Conservation (phyloP, 1,140 invertebrate genomes). For the Trachelipus rathkii region DNA sequence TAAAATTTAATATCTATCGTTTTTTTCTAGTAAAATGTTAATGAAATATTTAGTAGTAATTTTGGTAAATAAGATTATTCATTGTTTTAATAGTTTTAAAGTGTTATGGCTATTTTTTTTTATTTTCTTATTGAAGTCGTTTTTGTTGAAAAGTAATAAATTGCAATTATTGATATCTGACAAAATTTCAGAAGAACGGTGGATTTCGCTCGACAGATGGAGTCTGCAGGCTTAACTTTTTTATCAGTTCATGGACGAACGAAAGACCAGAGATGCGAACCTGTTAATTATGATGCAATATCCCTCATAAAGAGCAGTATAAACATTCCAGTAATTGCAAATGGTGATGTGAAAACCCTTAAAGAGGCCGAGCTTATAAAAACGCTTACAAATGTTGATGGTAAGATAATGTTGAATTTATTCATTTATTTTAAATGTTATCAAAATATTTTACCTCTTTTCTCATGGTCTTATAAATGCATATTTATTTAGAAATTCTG, state of each 20-base stretch:
- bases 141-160: too few relatives aligned
- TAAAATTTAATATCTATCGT: too few relatives aligned
- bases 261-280: conserved; percentile 65
- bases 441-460: neutral
- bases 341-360: conserved; percentile 77
- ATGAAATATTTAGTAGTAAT: too few relatives aligned
- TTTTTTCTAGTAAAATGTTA: too few relatives aligned
- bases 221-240: conserved; percentile 79
- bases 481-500: too few relatives aligned
- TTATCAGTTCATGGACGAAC: conserved; percentile 85
- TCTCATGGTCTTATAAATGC: too few relatives aligned
- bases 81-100: too few relatives aligned
- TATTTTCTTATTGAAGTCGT: too few relatives aligned
- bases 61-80: too few relatives aligned
- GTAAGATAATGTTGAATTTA: conserved; percentile 51
- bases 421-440: neutral
- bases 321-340: conserved; percentile 77
- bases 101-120: too few relatives aligned
- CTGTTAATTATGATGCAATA: conserved; percentile 69
- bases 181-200: conserved; percentile 56
- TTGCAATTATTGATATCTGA: too few relatives aligned
- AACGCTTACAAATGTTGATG: conserved; percentile 66
- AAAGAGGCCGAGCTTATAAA: conserved; percentile 66
- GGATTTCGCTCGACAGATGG: conserved; percentile 69
- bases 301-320: conserved; percentile 67